Conservation (phyloP, 2,113 vertebrate genomes). For the Leptobrachium leishanense region DNA sequence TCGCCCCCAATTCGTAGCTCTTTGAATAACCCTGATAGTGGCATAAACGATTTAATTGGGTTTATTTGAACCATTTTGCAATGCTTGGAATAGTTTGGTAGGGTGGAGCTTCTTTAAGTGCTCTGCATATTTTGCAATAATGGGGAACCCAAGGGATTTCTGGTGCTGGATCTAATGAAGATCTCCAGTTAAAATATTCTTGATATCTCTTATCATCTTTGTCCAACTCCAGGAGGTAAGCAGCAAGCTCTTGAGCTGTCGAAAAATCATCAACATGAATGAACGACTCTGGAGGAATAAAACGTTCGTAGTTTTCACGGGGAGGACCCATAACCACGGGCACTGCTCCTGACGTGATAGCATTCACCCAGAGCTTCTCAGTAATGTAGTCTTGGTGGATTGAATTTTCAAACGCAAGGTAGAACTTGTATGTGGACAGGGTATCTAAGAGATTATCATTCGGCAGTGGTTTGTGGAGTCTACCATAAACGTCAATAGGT, state of each 20-base stretch:
- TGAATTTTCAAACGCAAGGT: conserved; percentile 71
- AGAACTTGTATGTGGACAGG: conserved; percentile 61
- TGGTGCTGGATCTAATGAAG: conserved; percentile 50
- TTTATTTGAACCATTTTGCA: conserved; percentile 25
- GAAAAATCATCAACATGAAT: conserved; percentile 70
- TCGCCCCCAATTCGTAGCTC: too few relatives aligned
- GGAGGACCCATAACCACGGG: conserved; percentile 67
- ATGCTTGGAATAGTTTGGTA: conserved; percentile 14
- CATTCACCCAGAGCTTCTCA: conserved; percentile 70
- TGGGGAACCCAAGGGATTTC: conserved; percentile 60
- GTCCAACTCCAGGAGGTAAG: conserved; percentile 55
- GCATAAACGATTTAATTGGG: too few relatives aligned
- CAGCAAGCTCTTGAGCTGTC: conserved; percentile 56
- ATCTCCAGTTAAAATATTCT: conserved; percentile 63
- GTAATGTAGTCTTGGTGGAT: conserved; percentile 31
- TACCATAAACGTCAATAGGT: conserved; percentile 61
- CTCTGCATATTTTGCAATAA: conserved; percentile 28
- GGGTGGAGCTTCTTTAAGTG: conserved; percentile 13
- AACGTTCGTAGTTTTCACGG: conserved; percentile 59
- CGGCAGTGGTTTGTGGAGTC: conserved; percentile 42
- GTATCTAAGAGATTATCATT: neutral
- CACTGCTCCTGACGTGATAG: conserved; percentile 57
- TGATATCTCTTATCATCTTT: conserved; percentile 56
- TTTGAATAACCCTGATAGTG: too few relatives aligned
- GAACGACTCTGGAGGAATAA: conserved; percentile 63